phyloP scores from a whole-genome alignment of 2,113 vertebrate genomes.

The Neodontobutis hainanensis region DNA sequence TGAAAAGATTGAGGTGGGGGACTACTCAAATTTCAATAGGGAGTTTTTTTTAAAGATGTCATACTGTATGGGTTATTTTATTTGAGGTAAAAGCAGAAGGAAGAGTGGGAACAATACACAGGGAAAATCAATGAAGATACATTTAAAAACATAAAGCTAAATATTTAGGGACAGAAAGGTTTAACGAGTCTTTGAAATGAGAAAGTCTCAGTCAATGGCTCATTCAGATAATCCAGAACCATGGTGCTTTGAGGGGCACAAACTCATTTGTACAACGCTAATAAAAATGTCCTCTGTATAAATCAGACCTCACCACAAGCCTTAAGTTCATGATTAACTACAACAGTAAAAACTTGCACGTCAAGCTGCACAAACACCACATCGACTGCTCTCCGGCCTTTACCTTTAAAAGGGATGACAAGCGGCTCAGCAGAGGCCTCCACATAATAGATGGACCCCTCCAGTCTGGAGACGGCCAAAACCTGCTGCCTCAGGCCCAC shows the following conservation, averaged over 20 bases:
- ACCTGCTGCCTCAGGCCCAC: constrained; percentile 85
- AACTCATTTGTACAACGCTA: too few species aligned
- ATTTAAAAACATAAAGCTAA: too few species aligned
- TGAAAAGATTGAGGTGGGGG: neutral
- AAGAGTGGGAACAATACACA: neutral
- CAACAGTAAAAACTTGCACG: neutral
- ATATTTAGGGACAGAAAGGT: neutral
- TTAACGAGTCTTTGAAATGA: too few species aligned
- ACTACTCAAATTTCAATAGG: neutral
- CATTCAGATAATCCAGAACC: neutral
- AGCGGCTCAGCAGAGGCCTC: constrained; percentile 83
- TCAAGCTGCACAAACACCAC: neutral
- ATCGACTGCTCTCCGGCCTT: constrained; percentile 58
- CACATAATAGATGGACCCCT: constrained; percentile 90
- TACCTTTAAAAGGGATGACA: constrained; percentile 84
- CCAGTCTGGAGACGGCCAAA: constrained; percentile 82
- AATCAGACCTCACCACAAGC: too few species aligned
- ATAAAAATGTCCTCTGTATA: too few species aligned
- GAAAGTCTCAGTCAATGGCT: neutral
- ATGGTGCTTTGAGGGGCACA: too few species aligned
- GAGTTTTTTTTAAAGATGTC: neutral
- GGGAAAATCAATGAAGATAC: too few species aligned
- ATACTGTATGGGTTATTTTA: neutral
- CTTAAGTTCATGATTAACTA: neutral
- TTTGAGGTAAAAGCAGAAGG: neutral